A percentile compares a stretch with the other conserved stretches of the same genome.
phyloP scores from a whole-genome alignment of 2,797 vertebrate species.

The Gallinago nigripennis region DNA sequence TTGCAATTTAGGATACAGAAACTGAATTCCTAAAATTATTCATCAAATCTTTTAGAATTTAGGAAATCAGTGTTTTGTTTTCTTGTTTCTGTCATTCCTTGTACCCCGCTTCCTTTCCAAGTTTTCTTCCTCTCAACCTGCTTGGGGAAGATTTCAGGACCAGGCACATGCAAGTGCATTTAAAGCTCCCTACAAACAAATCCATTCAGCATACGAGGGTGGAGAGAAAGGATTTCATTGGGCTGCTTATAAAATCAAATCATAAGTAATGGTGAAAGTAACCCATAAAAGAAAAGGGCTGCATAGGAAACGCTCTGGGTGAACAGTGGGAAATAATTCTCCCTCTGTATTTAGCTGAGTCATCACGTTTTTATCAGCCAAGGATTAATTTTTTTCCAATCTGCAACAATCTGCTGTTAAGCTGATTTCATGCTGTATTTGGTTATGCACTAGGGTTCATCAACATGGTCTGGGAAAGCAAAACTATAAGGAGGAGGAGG shows the following conservation, averaged over 20 bases:
- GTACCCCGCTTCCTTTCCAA: neutral
- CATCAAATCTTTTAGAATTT: neutral
- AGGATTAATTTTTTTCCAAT: slow-evolving; percentile 4
- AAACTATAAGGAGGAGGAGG: neutral
- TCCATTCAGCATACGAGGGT: neutral
- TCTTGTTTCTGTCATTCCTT: neutral
- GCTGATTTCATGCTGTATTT: neutral
- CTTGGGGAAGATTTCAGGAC: neutral
- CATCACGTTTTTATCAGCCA: neutral
- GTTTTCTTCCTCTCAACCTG: neutral
- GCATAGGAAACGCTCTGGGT: neutral
- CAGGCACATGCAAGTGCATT: neutral
- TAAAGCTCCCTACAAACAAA: neutral
- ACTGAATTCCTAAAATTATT: neutral
- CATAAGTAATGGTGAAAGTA: neutral
- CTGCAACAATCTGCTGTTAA: neutral
- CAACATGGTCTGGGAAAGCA: neutral
- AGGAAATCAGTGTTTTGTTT: neutral
- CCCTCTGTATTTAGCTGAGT: neutral
- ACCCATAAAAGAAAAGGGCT: neutral
- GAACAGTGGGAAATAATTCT: neutral
- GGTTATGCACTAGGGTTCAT: neutral
- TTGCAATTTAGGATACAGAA: neutral
- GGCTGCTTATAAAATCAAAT: neutral
- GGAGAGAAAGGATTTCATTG: neutral